A percentile compares a stretch with the other conserved stretches of the same genome.
Evolutionary conservation across 92 coral and sea anemone species (phyloP).

Genomic region (Paramuricea clavata): DNA sequence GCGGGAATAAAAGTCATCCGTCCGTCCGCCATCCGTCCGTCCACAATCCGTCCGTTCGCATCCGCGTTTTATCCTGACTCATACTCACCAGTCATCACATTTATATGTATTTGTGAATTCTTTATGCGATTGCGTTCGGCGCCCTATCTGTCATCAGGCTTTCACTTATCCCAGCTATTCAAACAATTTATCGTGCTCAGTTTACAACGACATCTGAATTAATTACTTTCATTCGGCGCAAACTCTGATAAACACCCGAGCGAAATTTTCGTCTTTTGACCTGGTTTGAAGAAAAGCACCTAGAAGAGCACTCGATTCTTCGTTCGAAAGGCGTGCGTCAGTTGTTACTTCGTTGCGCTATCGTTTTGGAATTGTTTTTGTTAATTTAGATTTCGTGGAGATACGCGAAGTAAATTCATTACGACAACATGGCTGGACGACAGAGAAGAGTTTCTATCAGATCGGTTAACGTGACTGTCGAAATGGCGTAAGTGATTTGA

Average conservation of each 20-base stretch:
- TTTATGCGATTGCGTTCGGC: neutral
- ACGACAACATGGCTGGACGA: constrained; percentile 28
- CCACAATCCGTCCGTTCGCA: too few relatives aligned
- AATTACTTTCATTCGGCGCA: constrained; percentile 3
- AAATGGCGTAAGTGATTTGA: constrained; percentile 24
- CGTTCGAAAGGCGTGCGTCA: neutral
- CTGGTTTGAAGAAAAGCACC: neutral
- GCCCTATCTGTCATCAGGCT: constrained; percentile 1
- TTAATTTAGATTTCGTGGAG: constrained; percentile 5
- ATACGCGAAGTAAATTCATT: neutral
- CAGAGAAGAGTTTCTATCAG: constrained; percentile 46
- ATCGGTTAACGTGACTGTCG: constrained; percentile 31
- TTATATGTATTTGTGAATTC: neutral
- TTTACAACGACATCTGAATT: constrained; percentile 16
- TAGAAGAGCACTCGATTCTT: neutral
- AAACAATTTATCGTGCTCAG: constrained; percentile 7
- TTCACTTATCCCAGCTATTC: constrained; percentile 37
- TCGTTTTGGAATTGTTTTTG: constrained; percentile 9
- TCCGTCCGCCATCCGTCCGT: too few relatives aligned
- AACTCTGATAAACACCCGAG: neutral
- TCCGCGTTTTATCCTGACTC: too few relatives aligned
- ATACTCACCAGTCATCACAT: too few relatives aligned
- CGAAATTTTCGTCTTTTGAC: neutral
- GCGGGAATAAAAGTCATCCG: too few relatives aligned
- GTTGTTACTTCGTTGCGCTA: neutral